These are phyloP conservation scores for Phocoena sinus DNA, from an alignment of 2,113 vertebrate species.

Conservation along the genomic window DNA sequence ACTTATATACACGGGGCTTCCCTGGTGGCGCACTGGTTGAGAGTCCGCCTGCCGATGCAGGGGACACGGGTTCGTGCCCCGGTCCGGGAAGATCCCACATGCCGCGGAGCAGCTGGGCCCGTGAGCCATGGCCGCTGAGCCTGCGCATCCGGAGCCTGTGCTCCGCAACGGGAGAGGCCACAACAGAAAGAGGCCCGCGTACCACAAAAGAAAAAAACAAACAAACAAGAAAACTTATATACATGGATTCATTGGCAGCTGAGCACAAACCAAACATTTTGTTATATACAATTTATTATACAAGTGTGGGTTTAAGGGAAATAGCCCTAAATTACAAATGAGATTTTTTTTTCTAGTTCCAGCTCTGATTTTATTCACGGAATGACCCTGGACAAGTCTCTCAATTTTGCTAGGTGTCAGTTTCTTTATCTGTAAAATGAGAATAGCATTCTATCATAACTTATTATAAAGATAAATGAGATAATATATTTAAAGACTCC, in stretches of 20 bases:
- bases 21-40: too few relatives aligned
- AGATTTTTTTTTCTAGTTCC: not conserved
- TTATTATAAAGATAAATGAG: not conserved
- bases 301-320: not conserved
- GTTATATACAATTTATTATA: not conserved
- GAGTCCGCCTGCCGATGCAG: too few relatives aligned
- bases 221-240: not conserved
- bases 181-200: too few relatives aligned
- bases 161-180: too few relatives aligned
- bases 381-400: not conserved
- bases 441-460: not conserved
- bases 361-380: conserved; percentile 29
- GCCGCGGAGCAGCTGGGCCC: too few relatives aligned
- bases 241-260: not conserved
- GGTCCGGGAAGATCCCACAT: too few relatives aligned
- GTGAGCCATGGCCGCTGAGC: too few relatives aligned
- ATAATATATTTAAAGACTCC: not conserved
- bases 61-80: too few relatives aligned
- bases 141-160: too few relatives aligned
- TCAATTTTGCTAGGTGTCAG: not conserved
- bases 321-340: not conserved
- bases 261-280: conserved; percentile 13
- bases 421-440: conserved; percentile 16
- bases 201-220: too few relatives aligned
- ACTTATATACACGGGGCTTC: not conserved